phyloP scores from a whole-genome alignment of 2,888 invertebrate genomes.

The Orthosia gracilis region DNA sequence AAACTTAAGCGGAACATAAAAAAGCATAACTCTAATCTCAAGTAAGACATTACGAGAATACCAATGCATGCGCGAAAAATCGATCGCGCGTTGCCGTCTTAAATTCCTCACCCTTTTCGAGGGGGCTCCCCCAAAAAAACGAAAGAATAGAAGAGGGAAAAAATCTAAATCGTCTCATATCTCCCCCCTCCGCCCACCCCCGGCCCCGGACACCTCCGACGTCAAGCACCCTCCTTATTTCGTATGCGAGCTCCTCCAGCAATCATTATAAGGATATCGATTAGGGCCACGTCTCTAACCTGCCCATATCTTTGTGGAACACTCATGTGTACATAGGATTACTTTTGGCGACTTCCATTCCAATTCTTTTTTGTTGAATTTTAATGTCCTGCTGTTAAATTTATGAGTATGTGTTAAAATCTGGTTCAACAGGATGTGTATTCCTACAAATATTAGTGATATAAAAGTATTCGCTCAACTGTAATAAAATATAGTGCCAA shows the following conservation, averaged over 20 bases:
- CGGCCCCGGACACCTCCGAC: conserved; percentile 87
- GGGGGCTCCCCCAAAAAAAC: conserved; percentile 91
- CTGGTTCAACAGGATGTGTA: background rate
- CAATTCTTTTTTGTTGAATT: conserved; percentile 55
- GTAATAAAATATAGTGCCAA: conserved; percentile 1
- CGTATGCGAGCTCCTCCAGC: conserved; percentile 91
- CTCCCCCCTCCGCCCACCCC: conserved; percentile 79
- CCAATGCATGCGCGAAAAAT: conserved; percentile 91
- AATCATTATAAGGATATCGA: conserved; percentile 92
- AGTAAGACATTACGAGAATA: conserved; percentile 91
- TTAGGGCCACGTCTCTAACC: conserved; percentile 90
- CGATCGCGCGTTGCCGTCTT: conserved; percentile 90
- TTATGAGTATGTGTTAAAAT: background rate
- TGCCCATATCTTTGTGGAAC: conserved; percentile 89
- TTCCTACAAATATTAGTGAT: background rate
- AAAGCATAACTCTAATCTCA: conserved; percentile 90
- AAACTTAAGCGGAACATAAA: conserved; percentile 70
- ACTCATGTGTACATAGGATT: conserved; percentile 85
- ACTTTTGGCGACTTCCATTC: conserved; percentile 65
- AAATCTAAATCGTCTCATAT: conserved; percentile 92
- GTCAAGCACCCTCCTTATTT: conserved; percentile 91
- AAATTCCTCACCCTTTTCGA: conserved; percentile 91
- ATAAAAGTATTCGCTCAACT: conserved; percentile 4
- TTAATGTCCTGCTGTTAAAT: conserved; percentile 33
- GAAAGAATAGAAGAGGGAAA: conserved; percentile 91